A percentile compares a stretch with the other conserved stretches of the same genome.
Evolutionary conservation across 2,113 vertebrate genomes (phyloP).

Genomic region (Patagioenas fasciata): DNA sequence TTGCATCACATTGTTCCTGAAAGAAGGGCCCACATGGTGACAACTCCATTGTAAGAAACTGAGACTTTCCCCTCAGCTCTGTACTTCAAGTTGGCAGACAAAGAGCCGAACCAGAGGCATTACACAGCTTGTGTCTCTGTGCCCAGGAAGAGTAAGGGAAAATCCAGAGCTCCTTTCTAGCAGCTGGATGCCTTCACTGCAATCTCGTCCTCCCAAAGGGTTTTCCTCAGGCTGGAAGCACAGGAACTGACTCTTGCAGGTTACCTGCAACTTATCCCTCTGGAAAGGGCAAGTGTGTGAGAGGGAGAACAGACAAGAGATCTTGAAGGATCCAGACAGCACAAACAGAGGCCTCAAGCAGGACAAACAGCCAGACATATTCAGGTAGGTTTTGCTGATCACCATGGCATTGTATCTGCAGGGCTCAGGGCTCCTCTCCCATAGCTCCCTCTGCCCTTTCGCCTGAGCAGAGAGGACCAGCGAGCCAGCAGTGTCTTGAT

Average conservation of each 20-base stretch:
- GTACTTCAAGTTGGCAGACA: background rate
- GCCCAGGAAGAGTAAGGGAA: background rate
- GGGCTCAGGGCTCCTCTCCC: background rate
- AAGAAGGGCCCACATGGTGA: background rate
- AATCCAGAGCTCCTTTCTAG: background rate
- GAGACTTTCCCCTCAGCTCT: background rate
- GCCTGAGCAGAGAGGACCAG: background rate
- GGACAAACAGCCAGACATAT: background rate
- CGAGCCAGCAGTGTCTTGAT: background rate
- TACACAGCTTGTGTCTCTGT: background rate
- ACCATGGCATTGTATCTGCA: background rate
- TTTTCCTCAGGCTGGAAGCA: background rate
- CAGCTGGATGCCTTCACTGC: background rate
- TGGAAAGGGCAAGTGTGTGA: background rate
- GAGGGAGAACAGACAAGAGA: background rate
- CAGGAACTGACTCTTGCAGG: background rate
- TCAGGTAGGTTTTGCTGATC: background rate
- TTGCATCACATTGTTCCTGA: background rate
- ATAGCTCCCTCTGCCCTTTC: background rate
- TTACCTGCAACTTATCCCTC: background rate
- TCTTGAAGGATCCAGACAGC: background rate
- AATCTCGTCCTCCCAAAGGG: fast-evolving
- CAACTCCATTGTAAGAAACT: background rate
- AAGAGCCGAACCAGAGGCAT: background rate
- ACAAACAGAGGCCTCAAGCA: background rate